phyloP scores from a whole-genome alignment of 1,140 invertebrate genomes.

The Callitettix versicolor region DNA sequence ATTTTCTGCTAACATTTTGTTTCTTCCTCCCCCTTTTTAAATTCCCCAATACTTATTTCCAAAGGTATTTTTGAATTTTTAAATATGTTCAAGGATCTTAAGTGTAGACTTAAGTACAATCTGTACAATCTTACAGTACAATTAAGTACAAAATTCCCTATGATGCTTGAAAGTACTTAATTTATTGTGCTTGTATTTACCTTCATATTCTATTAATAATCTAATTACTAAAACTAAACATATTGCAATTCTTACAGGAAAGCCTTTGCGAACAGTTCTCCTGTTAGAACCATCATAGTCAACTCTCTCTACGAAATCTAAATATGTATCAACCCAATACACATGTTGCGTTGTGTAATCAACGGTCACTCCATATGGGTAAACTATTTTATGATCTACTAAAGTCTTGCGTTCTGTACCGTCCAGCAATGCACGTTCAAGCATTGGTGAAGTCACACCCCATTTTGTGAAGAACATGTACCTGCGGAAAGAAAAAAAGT shows the following conservation, averaged over 20 bases:
- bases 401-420: slow-evolving; percentile 43
- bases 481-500: slow-evolving; percentile 34
- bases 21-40: too few relatives aligned
- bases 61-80: too few relatives aligned
- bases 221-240: background rate
- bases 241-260: slow-evolving; percentile 33
- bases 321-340: slow-evolving; percentile 70
- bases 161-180: too few relatives aligned
- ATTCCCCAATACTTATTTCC: too few relatives aligned
- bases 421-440: slow-evolving; percentile 50
- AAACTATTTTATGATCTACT: slow-evolving; percentile 54
- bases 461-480: slow-evolving; percentile 69
- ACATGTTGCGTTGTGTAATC: slow-evolving; percentile 61
- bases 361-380: slow-evolving; percentile 56
- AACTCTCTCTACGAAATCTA: slow-evolving; percentile 59
- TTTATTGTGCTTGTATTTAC: too few relatives aligned
- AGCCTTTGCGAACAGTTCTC: slow-evolving; percentile 49
- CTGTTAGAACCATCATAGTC: slow-evolving; percentile 57
- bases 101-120: too few relatives aligned
- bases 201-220: too few relatives aligned
- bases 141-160: too few relatives aligned
- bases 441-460: slow-evolving; percentile 46
- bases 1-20: too few relatives aligned
- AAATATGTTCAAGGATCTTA: too few relatives aligned
- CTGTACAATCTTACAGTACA: too few relatives aligned